Evolutionary conservation across 2,888 invertebrate species (phyloP).

Genomic region (Drosophila borborema): DNA sequence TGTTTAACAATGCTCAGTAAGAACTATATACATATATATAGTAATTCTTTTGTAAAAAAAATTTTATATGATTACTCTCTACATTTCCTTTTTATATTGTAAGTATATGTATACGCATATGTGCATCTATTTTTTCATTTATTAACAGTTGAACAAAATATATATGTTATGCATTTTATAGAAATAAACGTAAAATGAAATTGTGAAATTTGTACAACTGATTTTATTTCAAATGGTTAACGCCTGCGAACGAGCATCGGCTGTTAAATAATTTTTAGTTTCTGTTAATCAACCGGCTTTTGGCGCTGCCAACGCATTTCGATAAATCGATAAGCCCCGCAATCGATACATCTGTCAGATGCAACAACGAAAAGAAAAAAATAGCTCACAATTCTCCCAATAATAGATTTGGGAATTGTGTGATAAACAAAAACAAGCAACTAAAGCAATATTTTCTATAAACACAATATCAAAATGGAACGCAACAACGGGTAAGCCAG

Average conservation of each 20-base stretch:
- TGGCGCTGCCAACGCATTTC: slow-evolving; percentile 23
- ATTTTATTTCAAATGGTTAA: neutral
- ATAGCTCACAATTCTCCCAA: slow-evolving; percentile 56
- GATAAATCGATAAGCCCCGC: slow-evolving; percentile 12
- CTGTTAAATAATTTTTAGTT: slow-evolving; percentile 1
- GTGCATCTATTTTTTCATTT: slow-evolving; percentile 64
- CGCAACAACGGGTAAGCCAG: slow-evolving; percentile 83
- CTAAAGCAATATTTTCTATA: slow-evolving; percentile 39
- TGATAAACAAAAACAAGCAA: slow-evolving; percentile 65
- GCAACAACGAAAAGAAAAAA: slow-evolving; percentile 58
- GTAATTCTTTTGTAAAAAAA: slow-evolving; percentile 77
- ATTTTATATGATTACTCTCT: slow-evolving; percentile 59
- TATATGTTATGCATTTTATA: slow-evolving; percentile 74
- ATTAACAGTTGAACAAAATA: slow-evolving; percentile 63
- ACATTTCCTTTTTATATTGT: slow-evolving; percentile 60
- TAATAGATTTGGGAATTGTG: slow-evolving; percentile 57
- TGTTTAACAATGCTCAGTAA: slow-evolving; percentile 72
- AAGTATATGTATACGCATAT: slow-evolving; percentile 49
- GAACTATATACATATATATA: slow-evolving; percentile 43
- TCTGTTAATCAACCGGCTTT: slow-evolving; percentile 14
- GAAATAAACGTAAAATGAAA: slow-evolving; percentile 64
- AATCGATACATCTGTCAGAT: slow-evolving; percentile 42
- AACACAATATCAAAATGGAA: slow-evolving; percentile 73
- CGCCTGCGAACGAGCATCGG: too few species aligned
- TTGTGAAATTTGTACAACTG: slow-evolving; percentile 10